These are phyloP conservation scores for Ictalurus punctatus DNA, from an alignment of 2,113 vertebrate genomes.

Conservation along the genomic window DNA sequence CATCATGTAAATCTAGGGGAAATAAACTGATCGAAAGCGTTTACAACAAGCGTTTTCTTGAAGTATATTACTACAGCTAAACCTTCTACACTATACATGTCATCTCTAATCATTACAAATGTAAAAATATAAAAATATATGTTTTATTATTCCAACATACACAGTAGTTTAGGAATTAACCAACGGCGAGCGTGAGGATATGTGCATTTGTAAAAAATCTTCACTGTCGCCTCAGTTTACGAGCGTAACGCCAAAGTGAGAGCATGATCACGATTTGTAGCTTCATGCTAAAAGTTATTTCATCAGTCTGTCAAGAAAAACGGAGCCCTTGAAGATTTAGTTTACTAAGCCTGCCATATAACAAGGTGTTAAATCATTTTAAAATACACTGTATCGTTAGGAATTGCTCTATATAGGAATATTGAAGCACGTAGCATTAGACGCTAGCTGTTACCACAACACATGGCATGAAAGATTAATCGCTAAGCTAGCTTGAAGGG, in stretches of 20 bases:
- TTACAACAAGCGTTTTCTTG: not conserved
- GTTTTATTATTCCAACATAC: conserved; percentile 21
- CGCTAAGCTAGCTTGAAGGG: not conserved
- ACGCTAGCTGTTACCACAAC: conserved; percentile 22
- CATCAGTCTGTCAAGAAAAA: conserved; percentile 13
- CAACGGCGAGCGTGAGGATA: not conserved
- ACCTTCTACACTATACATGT: not conserved
- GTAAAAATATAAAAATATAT: conserved; percentile 41
- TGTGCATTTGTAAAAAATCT: conserved; percentile 15
- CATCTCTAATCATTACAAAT: conserved; percentile 33
- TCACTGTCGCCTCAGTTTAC: not conserved
- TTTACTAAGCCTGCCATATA: conserved; percentile 9
- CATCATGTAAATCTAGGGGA: not conserved
- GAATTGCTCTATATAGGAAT: not conserved
- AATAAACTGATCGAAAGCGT: too few relatives aligned
- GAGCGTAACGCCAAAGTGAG: not conserved
- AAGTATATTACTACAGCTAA: conserved; percentile 21
- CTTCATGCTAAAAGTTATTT: not conserved
- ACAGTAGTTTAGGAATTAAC: conserved; percentile 13
- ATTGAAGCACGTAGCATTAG: not conserved
- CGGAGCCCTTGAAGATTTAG: conserved; percentile 47
- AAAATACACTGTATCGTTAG: not conserved
- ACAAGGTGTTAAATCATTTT: conserved; percentile 17
- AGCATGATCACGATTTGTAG: not conserved
- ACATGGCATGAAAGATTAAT: not conserved